Evolutionary conservation across 1,140 invertebrate species (phyloP).

Genomic region (Callitettix versicolor): DNA sequence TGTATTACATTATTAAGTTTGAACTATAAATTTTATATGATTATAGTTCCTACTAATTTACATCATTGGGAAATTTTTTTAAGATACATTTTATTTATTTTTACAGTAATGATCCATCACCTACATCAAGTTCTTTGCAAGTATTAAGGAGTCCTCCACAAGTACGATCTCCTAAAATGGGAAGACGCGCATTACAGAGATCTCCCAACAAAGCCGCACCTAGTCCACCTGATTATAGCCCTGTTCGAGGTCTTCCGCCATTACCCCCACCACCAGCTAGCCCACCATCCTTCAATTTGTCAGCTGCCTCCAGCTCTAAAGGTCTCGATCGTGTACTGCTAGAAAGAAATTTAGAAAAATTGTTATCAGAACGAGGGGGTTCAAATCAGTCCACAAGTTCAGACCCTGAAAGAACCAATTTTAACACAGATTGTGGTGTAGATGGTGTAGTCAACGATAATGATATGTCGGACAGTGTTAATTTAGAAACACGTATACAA

Average conservation of each 20-base stretch:
- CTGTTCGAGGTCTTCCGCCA: slow-evolving; percentile 23
- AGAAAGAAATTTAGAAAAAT: slow-evolving; percentile 45
- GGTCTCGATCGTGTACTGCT: slow-evolving; percentile 46
- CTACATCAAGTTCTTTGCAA: slow-evolving; percentile 28
- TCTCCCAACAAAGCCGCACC: slow-evolving; percentile 26
- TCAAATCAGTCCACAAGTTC: slow-evolving; percentile 13
- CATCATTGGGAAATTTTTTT: no score
- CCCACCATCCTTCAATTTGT: slow-evolving; percentile 23
- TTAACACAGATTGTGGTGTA: not conserved
- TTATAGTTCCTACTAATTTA: no score
- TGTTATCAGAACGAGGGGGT: slow-evolving; percentile 31
- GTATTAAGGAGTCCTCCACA: slow-evolving; percentile 29
- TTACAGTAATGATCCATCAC: slow-evolving; percentile 23
- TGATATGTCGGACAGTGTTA: not conserved
- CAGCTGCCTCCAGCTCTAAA: slow-evolving; percentile 23
- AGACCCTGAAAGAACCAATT: not conserved
- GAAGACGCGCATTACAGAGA: slow-evolving; percentile 37
- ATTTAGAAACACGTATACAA: slow-evolving; percentile 10
- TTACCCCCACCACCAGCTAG: slow-evolving; percentile 23
- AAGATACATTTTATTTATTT: no score
- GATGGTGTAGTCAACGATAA: not conserved
- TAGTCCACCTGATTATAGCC: slow-evolving; percentile 8
- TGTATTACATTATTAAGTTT: no score
- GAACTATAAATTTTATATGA: no score
- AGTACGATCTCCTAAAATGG: slow-evolving; percentile 45